Percentiles rank a stretch among this genome's conserved stretches.
These are phyloP conservation scores for Caenorhabditis tropicalis DNA, from an alignment of 1,140 invertebrate species.

Conservation along the genomic window DNA sequence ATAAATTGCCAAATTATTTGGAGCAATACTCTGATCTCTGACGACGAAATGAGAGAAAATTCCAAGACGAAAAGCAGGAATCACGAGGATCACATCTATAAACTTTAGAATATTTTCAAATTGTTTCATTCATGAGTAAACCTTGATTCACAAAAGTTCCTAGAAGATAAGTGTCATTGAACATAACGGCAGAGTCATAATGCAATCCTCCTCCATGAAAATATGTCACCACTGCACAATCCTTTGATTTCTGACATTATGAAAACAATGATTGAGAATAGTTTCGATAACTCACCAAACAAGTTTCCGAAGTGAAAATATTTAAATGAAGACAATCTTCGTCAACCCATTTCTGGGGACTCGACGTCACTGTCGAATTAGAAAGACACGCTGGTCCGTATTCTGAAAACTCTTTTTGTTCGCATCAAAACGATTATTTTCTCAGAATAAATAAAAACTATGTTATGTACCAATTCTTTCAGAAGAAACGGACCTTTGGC, in stretches of 20 bases:
- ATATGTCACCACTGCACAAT: slow-evolving; percentile 44
- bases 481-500: slow-evolving; percentile 34
- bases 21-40: slow-evolving; percentile 8
- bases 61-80: slow-evolving; percentile 44
- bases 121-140: neutral
- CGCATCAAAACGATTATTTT: neutral
- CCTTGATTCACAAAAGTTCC: slow-evolving; percentile 44
- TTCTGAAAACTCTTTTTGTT: neutral
- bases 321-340: slow-evolving; percentile 49
- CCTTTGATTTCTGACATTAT: slow-evolving; percentile 28
- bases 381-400: slow-evolving; percentile 50
- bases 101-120: neutral
- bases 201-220: slow-evolving; percentile 47
- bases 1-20: slow-evolving; percentile 25
- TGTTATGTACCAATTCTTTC: no score
- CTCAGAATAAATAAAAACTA: no score
- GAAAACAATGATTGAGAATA: neutral
- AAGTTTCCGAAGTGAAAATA: slow-evolving; percentile 30
- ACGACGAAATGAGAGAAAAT: slow-evolving; percentile 23
- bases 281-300: slow-evolving; percentile 8
- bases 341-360: slow-evolving; percentile 48
- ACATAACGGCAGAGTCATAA: slow-evolving; percentile 47
- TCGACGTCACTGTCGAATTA: slow-evolving; percentile 33
- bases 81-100: slow-evolving; percentile 42
- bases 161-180: slow-evolving; percentile 30